Evolutionary conservation across 64 coral and sea anemone genomes (phyloP), one percentile per base, ranked within the genome.

Genomic region (Trachythela sp.): DNA sequence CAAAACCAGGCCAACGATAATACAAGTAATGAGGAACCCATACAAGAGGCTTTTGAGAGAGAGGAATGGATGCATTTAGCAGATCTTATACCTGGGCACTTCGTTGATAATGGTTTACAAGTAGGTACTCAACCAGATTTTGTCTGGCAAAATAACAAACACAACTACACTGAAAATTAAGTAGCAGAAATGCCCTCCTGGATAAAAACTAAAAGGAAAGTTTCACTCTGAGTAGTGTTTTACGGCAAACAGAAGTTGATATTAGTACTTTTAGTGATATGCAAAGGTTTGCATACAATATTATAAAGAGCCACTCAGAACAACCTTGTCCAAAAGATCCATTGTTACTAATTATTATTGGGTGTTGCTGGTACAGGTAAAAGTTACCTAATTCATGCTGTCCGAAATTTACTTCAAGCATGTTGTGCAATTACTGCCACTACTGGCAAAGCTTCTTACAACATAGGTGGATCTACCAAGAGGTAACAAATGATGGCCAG

Each of bases 181-280:
- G 71, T 83, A 36, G 34, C 67, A 64, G 88, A 94, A 83, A 90
- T 94, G 88, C 70, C 84, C 39, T 90, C 88, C 33, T 90, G 92
- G 88, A 84, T 94, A 67, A 90, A 31, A 67, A 68, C 85, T 56
- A 89, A 87, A 93, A 89, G 84, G 45, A 89, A 90, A 83, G 60
- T 75, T 89, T 86, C 52, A 30, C 49, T 86, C n/a, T 58, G 85
- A 40, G 87, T 89, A 54, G 49, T 77, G 48, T 31, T 83, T 86
- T 56, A 48, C 50, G 49, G 24, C 29, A 31, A 77, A 35, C 31
- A 70, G 14, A 83, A 70, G 72, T 90, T 27, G 35, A 94, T 54
- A 87, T 94, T 39, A 84, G 51, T 90, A 87, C 83, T 86, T 94
- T 94, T 67, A 90, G 60, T 93, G 70, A 90, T 22, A 94, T 94